These are phyloP conservation scores for Onychostoma macrolepis DNA, from an alignment of 2,113 vertebrate species.

Conservation along the genomic window DNA sequence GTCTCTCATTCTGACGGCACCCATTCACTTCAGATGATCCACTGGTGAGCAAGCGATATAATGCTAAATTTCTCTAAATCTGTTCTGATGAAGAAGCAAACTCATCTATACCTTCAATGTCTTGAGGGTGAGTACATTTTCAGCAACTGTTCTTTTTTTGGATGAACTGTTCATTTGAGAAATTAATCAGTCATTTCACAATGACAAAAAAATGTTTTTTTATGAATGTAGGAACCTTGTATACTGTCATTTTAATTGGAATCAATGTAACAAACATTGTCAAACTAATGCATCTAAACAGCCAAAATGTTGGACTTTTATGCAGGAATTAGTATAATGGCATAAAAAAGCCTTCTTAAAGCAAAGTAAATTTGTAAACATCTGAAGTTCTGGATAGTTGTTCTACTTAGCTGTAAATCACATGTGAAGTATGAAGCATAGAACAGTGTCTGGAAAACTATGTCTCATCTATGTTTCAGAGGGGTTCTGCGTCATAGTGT, in stretches of 20 bases:
- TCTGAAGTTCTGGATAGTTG: background rate
- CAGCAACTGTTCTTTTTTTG: background rate
- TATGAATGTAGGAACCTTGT: background rate
- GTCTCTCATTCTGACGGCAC: background rate
- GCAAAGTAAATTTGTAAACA: background rate
- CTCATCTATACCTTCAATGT: background rate
- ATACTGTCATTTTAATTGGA: background rate
- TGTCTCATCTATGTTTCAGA: constrained; percentile 44
- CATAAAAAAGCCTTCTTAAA: background rate
- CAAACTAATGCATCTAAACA: background rate
- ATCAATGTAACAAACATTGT: background rate
- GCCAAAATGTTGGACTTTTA: background rate
- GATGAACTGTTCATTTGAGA: background rate
- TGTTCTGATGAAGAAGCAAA: background rate
- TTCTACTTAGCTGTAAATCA: constrained; percentile 24
- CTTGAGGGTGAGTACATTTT: background rate
- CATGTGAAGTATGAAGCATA: constrained; percentile 21
- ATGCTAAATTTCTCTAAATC: background rate
- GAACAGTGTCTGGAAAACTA: constrained; percentile 35
- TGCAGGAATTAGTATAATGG: background rate
- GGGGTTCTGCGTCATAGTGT: constrained; percentile 47
- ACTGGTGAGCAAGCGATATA: background rate
- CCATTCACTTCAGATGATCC: background rate
- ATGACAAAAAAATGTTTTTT: no score
- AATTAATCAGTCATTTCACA: no score